phyloP scores from a whole-genome alignment of 2,113 vertebrate species.

The Isurus oxyrinchus region DNA sequence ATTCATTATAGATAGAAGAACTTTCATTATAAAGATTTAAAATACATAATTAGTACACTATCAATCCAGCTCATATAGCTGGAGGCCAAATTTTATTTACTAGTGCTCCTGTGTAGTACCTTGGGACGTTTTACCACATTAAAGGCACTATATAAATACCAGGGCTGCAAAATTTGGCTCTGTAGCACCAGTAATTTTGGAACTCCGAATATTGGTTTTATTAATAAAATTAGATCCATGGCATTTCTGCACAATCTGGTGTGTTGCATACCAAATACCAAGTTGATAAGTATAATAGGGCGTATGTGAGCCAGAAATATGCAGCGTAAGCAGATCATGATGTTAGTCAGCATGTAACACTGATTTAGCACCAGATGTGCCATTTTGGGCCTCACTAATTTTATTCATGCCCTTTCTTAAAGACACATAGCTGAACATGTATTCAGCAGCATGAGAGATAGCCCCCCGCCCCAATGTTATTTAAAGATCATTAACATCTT shows the following conservation, averaged over 20 bases:
- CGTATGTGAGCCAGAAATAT: background rate
- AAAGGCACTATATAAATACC: background rate
- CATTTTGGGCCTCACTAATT: background rate
- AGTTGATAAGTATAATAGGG: background rate
- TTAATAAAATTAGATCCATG: background rate
- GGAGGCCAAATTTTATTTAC: background rate
- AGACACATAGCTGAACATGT: background rate
- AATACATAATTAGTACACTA: too few species aligned
- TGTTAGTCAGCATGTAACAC: background rate
- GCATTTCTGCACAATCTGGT: background rate
- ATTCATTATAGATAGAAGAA: too few species aligned
- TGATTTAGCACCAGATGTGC: background rate
- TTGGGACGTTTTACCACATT: background rate
- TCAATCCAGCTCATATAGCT: background rate
- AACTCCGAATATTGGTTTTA: background rate
- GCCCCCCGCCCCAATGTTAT: background rate
- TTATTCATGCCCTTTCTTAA: background rate
- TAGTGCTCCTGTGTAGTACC: background rate
- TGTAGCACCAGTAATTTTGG: background rate
- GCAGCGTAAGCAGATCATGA: background rate
- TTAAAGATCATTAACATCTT: background rate
- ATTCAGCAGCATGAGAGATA: background rate
- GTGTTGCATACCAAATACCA: too few species aligned
- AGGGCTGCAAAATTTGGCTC: background rate
- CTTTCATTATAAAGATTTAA: too few species aligned